phyloP scores from a whole-genome alignment of 2,113 vertebrate species.

The Ranitomeya imitator region DNA sequence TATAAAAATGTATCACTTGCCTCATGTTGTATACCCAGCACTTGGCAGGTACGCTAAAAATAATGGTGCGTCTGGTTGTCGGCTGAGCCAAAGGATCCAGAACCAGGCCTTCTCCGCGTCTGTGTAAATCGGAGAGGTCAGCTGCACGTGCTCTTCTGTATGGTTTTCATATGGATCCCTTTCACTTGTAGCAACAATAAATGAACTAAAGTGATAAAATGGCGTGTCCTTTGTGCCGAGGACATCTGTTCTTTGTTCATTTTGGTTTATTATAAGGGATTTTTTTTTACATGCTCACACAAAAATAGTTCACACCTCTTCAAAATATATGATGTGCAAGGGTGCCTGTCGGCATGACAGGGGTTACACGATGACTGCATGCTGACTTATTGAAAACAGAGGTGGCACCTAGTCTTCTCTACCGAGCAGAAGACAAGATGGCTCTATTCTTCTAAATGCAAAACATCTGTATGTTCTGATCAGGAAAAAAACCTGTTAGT shows the following conservation, averaged over 20 bases:
- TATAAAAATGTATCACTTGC: conserved; percentile 65
- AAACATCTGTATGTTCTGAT: background rate
- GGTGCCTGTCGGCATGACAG: conserved; percentile 45
- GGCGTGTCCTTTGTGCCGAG: conserved; percentile 48
- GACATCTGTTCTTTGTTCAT: conserved; percentile 59
- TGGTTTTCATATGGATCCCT: conserved; percentile 45
- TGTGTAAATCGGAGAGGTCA: conserved; percentile 39
- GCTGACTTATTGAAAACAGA: conserved; percentile 45
- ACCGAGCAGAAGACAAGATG: background rate
- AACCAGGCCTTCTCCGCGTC: conserved; percentile 48
- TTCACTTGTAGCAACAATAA: conserved; percentile 44
- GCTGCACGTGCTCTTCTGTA: conserved; percentile 44
- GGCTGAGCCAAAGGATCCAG: conserved; percentile 55
- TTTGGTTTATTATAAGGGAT: conserved; percentile 41
- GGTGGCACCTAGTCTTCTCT: conserved; percentile 19
- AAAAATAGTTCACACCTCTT: conserved; percentile 58
- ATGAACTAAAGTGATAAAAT: conserved; percentile 49
- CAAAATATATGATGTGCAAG: conserved; percentile 55
- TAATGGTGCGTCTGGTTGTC: conserved; percentile 64
- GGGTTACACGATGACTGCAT: conserved; percentile 43
- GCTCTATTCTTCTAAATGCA: background rate
- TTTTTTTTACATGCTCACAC: conserved; percentile 55
- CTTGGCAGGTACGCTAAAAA: conserved; percentile 60
- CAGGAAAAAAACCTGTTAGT: background rate
- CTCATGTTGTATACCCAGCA: conserved; percentile 60